phyloP scores from a whole-genome alignment of 2,888 invertebrate genomes.

The Bombyx huttoni region DNA sequence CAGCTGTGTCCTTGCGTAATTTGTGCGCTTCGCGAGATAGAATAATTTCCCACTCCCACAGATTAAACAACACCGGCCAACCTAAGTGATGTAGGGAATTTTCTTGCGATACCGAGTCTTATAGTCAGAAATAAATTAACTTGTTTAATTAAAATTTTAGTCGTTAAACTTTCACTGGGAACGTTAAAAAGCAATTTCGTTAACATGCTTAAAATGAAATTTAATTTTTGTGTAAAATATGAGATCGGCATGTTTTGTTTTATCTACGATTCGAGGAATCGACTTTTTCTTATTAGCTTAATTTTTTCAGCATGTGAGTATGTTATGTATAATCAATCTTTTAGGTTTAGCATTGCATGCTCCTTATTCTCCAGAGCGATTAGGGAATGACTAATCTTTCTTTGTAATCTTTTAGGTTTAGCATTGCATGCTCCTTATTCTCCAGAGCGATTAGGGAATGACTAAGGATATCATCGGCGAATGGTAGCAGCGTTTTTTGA shows the following conservation, averaged over 20 bases:
- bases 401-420: too few species aligned
- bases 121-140: constrained; percentile 14
- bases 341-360: too few species aligned
- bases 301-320: too few species aligned
- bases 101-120: not conserved
- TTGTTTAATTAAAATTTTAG: constrained; percentile 38
- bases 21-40: constrained; percentile 23
- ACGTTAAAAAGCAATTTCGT: constrained; percentile 34
- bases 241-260: not conserved
- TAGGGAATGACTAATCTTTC: too few species aligned
- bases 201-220: constrained; percentile 16
- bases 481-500: too few species aligned
- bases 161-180: constrained; percentile 27
- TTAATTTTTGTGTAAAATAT: constrained; percentile 13
- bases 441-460: too few species aligned
- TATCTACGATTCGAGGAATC: too few species aligned
- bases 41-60: constrained; percentile 28
- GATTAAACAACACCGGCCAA: constrained; percentile 27
- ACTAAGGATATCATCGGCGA: too few species aligned
- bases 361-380: too few species aligned
- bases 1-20: constrained; percentile 27
- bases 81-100: constrained; percentile 18
- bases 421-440: too few species aligned
- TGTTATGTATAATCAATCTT: too few species aligned
- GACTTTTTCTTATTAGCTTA: too few species aligned